Conservation (phyloP, 64 coral and sea anemone genomes). For the Montipora sp. region DNA sequence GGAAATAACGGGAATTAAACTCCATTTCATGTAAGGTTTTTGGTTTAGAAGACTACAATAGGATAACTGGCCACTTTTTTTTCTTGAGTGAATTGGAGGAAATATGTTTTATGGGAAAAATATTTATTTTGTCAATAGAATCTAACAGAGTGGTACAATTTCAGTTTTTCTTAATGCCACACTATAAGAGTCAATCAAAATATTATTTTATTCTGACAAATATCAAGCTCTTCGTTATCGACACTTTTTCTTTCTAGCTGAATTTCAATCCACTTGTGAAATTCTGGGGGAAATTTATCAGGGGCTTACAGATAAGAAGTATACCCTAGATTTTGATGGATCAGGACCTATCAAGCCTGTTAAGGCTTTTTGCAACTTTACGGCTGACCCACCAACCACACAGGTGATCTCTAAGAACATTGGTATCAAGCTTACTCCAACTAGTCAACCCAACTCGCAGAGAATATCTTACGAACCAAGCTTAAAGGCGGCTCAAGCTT, state of each 20-base stretch:
- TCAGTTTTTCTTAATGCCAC: too few relatives aligned
- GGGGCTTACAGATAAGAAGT: background rate
- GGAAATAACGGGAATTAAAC: too few relatives aligned
- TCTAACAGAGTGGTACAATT: too few relatives aligned
- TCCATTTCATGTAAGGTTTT: too few relatives aligned
- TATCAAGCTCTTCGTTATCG: too few relatives aligned
- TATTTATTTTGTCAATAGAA: too few relatives aligned
- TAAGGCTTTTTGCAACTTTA: constrained; percentile 75
- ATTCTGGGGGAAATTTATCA: background rate
- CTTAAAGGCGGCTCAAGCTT: constrained; percentile 62
- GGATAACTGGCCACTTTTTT: too few relatives aligned
- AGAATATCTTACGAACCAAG: constrained; percentile 62
- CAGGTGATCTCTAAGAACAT: background rate
- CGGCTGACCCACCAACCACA: constrained; percentile 34
- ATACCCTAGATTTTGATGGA: constrained; percentile 87
- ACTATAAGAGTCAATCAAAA: too few relatives aligned
- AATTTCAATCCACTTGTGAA: constrained; percentile 53
- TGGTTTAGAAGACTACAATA: too few relatives aligned
- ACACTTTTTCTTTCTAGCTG: constrained; percentile 52
- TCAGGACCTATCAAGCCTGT: constrained; percentile 52
- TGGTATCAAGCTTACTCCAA: background rate
- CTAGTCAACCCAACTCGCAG: background rate
- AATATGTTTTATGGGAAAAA: too few relatives aligned
- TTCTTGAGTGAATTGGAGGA: too few relatives aligned
- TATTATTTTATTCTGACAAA: too few relatives aligned